Conservation (phyloP, 2,888 invertebrate species). For the Bruchidius siliquastri region DNA sequence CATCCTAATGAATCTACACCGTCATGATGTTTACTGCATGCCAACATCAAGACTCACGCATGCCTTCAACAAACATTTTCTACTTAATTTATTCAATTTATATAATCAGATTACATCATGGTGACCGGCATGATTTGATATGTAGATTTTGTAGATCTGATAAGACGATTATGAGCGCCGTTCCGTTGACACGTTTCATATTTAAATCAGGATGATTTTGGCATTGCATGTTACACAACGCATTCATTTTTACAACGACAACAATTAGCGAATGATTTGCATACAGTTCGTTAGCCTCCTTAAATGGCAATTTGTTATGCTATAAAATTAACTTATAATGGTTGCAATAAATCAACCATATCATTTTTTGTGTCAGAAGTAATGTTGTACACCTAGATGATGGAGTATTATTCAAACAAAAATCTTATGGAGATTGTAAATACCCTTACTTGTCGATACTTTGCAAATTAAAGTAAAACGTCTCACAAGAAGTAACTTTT, state of each 20-base stretch:
- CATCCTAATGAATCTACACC: neutral
- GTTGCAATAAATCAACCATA: too few relatives aligned
- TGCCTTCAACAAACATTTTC: neutral
- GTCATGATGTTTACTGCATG: neutral
- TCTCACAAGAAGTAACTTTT: too few relatives aligned
- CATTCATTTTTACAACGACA: too few relatives aligned
- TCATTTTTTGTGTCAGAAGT: too few relatives aligned
- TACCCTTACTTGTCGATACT: too few relatives aligned
- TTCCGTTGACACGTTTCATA: neutral
- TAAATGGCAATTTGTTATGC: neutral
- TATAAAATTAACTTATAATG: neutral
- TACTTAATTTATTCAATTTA: neutral
- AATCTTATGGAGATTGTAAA: too few relatives aligned
- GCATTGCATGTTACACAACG: neutral
- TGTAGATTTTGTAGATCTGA: neutral
- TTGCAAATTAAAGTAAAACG: too few relatives aligned
- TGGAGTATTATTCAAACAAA: too few relatives aligned
- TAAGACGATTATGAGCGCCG: neutral
- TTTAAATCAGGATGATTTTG: neutral
- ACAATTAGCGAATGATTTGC: neutral
- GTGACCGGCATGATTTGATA: neutral
- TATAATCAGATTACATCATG: neutral
- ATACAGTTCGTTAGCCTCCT: neutral
- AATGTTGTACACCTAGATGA: too few relatives aligned
- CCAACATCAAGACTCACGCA: neutral